Percentiles rank a stretch among this genome's conserved stretches.
phyloP scores from a whole-genome alignment of 2,888 invertebrate genomes.

The Laothoe populi region DNA sequence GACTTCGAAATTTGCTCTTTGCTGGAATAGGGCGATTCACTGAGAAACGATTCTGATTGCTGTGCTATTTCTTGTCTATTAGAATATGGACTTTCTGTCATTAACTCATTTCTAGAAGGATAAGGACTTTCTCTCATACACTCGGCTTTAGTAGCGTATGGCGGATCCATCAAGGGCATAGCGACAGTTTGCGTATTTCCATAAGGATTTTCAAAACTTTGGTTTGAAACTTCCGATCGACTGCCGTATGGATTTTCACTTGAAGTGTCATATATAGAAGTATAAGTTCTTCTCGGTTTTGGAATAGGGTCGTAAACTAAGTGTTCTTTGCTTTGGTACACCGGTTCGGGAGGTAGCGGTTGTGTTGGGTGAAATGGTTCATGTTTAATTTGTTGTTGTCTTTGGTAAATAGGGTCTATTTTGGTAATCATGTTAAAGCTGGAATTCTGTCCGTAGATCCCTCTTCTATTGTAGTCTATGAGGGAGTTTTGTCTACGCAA shows the following conservation, averaged over 20 bases:
- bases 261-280: conserved; percentile 76
- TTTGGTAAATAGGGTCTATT: conserved; percentile 84
- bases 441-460: conserved; percentile 74
- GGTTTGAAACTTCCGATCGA: conserved; percentile 72
- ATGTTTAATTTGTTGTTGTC: conserved; percentile 78
- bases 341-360: conserved; percentile 81
- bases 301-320: conserved; percentile 80
- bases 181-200: conserved; percentile 70
- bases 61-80: conserved; percentile 63
- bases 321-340: conserved; percentile 82
- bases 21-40: conserved; percentile 76
- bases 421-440: conserved; percentile 84
- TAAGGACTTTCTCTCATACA: conserved; percentile 54
- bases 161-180: conserved; percentile 71
- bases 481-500: conserved; percentile 82
- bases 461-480: conserved; percentile 80
- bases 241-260: conserved; percentile 74
- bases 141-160: conserved; percentile 49
- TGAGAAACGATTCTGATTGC: conserved; percentile 65
- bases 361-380: conserved; percentile 81
- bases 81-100: conserved; percentile 56
- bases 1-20: conserved; percentile 76
- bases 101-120: conserved; percentile 52
- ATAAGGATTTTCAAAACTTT: conserved; percentile 76
- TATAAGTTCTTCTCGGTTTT: conserved; percentile 80